Percentiles rank a stretch among this genome's conserved stretches.
Evolutionary conservation across 2,797 vertebrate species (phyloP).

Genomic region (Arctocebus calabarensis): DNA sequence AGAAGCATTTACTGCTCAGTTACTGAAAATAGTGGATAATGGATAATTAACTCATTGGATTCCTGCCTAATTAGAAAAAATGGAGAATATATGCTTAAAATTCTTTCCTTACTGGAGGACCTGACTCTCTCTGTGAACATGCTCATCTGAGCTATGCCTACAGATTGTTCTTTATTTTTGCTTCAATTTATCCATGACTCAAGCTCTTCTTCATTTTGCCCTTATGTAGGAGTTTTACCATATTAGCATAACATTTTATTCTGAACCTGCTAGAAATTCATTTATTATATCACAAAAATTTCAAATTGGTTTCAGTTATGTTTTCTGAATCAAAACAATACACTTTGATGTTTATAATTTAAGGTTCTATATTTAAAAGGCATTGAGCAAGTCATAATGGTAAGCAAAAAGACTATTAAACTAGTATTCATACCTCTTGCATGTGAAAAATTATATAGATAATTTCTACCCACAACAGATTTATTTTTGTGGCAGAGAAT

Average conservation of each 20-base stretch:
- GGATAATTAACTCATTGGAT: conserved; percentile 50
- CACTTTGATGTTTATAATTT: conserved; percentile 54
- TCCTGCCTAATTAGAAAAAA: conserved; percentile 26
- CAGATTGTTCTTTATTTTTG: conserved; percentile 60
- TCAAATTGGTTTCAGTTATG: conserved; percentile 53
- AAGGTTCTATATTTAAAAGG: conserved; percentile 70
- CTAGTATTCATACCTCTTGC: conserved; percentile 33
- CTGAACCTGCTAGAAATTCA: conserved; percentile 62
- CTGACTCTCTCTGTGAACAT: background rate
- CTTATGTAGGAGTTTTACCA: conserved; percentile 53
- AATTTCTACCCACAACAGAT: conserved; percentile 62
- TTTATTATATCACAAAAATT: conserved; percentile 64
- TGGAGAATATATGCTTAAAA: conserved; percentile 43
- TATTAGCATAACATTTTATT: conserved; percentile 61
- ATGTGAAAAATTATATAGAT: conserved; percentile 68
- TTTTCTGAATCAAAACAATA: conserved; percentile 71
- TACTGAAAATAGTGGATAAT: conserved; percentile 13
- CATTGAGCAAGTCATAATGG: conserved; percentile 60
- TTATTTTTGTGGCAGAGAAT: conserved; percentile 66
- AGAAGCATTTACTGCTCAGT: conserved; percentile 41
- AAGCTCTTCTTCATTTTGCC: conserved; percentile 49
- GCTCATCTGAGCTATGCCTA: conserved; percentile 35
- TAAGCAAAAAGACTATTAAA: conserved; percentile 74
- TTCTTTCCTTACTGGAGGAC: conserved; percentile 29
- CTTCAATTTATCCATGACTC: conserved; percentile 63